phyloP scores from a whole-genome alignment of 1,140 invertebrate genomes.

The Scaptomyza hsui region DNA sequence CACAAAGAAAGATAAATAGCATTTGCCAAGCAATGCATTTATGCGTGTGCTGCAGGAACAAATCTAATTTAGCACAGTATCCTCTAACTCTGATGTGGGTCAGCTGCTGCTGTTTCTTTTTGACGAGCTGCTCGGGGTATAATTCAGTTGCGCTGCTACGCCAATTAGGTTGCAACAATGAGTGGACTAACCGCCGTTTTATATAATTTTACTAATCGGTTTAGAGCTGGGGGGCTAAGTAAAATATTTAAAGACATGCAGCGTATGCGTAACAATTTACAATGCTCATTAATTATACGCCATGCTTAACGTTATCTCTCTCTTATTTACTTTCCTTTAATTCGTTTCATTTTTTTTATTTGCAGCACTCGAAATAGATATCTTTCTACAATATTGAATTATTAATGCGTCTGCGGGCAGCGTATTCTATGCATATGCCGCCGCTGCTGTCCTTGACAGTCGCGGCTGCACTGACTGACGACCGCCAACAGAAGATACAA shows the following conservation, averaged over 20 bases:
- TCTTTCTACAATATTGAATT: constrained; percentile 50
- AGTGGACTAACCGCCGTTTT: constrained; percentile 11
- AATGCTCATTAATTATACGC: constrained; percentile 59
- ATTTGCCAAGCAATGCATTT: constrained; percentile 30
- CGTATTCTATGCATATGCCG: constrained; percentile 33
- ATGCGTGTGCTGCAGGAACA: constrained; percentile 37
- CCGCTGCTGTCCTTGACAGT: constrained; percentile 58
- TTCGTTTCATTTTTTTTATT: constrained; percentile 26
- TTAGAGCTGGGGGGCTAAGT: constrained; percentile 27
- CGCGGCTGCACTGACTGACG: constrained; percentile 40
- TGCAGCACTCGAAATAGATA: constrained; percentile 26
- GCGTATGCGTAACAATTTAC: constrained; percentile 51
- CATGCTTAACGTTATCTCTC: not conserved
- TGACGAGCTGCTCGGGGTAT: constrained; percentile 19
- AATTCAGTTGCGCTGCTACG: constrained; percentile 33
- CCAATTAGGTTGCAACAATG: constrained; percentile 47
- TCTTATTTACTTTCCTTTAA: constrained; percentile 1
- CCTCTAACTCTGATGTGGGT: constrained; percentile 10
- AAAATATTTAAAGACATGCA: constrained; percentile 45
- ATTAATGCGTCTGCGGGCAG: constrained; percentile 59
- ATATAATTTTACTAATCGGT: constrained; percentile 46
- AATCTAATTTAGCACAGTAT: constrained; percentile 61
- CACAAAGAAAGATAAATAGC: constrained; percentile 16
- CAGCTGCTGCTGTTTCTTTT: constrained; percentile 10
- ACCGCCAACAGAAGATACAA: constrained; percentile 19